A percentile compares a stretch with the other conserved stretches of the same genome.
These are phyloP conservation scores for Ambastaia sidthimunki DNA, from an alignment of 2,797 vertebrate species.

Conservation along the genomic window DNA sequence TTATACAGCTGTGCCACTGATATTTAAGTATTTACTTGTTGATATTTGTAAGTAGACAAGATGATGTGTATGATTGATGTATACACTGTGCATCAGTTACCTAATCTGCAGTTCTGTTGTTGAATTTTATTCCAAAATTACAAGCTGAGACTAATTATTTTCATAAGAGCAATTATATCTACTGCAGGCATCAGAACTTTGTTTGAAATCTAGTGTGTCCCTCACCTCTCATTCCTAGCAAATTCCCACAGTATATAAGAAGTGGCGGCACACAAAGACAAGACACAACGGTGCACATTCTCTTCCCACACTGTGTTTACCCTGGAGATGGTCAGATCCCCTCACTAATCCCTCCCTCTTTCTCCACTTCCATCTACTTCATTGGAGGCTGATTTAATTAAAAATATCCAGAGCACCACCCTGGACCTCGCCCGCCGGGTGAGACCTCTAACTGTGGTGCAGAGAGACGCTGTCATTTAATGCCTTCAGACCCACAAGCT, in stretches of 20 bases:
- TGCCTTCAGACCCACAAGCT: conserved; percentile 23
- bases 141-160: not conserved
- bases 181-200: conserved; percentile 4
- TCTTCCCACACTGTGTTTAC: conserved; percentile 94
- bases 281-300: conserved; percentile 91
- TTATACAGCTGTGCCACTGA: not conserved
- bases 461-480: conserved; percentile 78
- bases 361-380: conserved; percentile 59
- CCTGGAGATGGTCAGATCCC: conserved; percentile 83
- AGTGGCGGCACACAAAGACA: conserved; percentile 85
- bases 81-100: not conserved
- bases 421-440: conserved; percentile 84
- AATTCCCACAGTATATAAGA: conserved; percentile 91
- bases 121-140: not conserved
- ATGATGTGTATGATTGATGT: not conserved
- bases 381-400: conserved; percentile 88
- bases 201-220: conserved; percentile 39
- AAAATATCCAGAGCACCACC: conserved; percentile 71
- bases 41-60: not conserved
- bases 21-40: not conserved
- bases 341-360: conserved; percentile 44
- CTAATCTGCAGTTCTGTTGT: not conserved
- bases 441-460: conserved; percentile 80
- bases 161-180: not conserved
- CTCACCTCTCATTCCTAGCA: conserved; percentile 77